Percentiles rank a stretch among this genome's conserved stretches.
These are phyloP conservation scores for Trichogramma dendrolimi DNA, from an alignment of 2,888 invertebrate genomes.

Conservation along the genomic window DNA sequence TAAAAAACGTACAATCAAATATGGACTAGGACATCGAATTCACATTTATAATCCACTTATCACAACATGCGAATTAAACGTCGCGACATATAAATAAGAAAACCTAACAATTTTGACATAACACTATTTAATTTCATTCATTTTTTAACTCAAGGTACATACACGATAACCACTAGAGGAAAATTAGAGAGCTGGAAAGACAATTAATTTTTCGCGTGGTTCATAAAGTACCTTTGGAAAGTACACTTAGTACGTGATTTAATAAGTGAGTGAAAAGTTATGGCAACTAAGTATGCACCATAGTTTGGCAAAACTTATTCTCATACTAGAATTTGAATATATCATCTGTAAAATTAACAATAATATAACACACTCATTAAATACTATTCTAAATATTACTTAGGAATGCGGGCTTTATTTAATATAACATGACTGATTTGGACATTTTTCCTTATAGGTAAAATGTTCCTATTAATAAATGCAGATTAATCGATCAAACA, in stretches of 20 bases:
- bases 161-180: no score
- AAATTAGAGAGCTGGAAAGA: no score
- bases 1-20: slow-evolving; percentile 11
- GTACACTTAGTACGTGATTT: no score
- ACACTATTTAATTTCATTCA: no score
- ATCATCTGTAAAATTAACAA: slow-evolving; percentile 26
- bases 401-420: slow-evolving; percentile 20
- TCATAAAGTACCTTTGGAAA: no score
- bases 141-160: no score
- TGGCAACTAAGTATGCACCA: slow-evolving; percentile 27
- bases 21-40: slow-evolving; percentile 10
- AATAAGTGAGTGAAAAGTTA: slow-evolving; percentile 3
- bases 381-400: slow-evolving; percentile 18
- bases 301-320: slow-evolving; percentile 22
- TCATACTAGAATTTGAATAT: slow-evolving; percentile 16
- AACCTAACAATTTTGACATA: no score
- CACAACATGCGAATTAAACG: slow-evolving; percentile 23
- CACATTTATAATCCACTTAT: slow-evolving; percentile 25
- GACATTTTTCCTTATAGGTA: slow-evolving; percentile 13
- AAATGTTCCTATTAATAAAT: slow-evolving; percentile 2
- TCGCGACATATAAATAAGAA: slow-evolving; percentile 15
- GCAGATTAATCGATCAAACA: background rate
- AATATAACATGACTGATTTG: slow-evolving; percentile 11
- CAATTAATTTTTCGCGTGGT: no score
- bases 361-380: slow-evolving; percentile 15